phyloP scores from a whole-genome alignment of 2,113 vertebrate genomes.

The Nesoenas mayeri region DNA sequence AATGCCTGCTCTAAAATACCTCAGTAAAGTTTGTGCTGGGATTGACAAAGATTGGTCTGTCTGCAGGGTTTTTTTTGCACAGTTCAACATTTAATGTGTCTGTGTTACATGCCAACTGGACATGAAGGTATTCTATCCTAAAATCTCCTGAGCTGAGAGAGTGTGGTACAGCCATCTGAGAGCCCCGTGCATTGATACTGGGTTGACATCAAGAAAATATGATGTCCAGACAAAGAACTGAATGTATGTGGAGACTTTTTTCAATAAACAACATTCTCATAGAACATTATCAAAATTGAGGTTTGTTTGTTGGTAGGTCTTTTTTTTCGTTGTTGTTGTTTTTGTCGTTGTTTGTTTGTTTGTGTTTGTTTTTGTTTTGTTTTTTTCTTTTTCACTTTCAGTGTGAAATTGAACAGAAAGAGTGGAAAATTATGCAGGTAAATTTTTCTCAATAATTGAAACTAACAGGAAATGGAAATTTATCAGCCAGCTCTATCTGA shows the following conservation, averaged over 20 bases:
- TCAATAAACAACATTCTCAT: not conserved
- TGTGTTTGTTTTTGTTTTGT: too few relatives aligned
- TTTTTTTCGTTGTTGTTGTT: not conserved
- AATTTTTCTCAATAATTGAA: not conserved
- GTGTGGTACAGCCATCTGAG: not conserved
- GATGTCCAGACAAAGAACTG: not conserved
- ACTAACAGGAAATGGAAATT: not conserved
- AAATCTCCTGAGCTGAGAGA: not conserved
- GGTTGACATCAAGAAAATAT: not conserved
- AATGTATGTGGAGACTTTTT: not conserved
- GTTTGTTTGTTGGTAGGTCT: too few relatives aligned
- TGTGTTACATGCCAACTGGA: not conserved
- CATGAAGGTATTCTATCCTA: not conserved
- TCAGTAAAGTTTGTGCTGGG: not conserved
- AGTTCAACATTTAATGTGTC: not conserved
- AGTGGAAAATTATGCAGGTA: not conserved
- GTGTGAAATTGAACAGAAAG: not conserved
- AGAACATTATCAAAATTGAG: not conserved
- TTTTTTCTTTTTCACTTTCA: not conserved
- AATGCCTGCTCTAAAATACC: conserved; percentile 22
- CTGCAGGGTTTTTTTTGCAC: not conserved
- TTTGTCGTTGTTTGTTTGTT: too few relatives aligned
- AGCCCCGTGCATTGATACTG: not conserved
- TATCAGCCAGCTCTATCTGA: not conserved
- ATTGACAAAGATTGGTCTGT: conserved; percentile 11